Evolutionary conservation across 2,113 vertebrate genomes (phyloP).

Genomic region (Stegastes partitus): DNA sequence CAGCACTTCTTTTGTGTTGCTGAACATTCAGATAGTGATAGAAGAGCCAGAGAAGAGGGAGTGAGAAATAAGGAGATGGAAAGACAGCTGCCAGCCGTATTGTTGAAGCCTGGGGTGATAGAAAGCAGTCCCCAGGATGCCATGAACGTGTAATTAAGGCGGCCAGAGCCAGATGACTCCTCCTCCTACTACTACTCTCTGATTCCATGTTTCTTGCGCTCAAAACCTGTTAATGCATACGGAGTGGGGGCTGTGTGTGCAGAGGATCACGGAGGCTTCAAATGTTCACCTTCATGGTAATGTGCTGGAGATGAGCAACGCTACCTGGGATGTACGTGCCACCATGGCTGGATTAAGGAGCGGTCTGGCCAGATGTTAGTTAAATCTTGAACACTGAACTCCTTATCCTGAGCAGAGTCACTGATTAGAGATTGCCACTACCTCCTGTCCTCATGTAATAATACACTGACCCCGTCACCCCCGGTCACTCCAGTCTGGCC

Average conservation of each 20-base stretch:
- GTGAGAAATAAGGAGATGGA: constrained; percentile 26
- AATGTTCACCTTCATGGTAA: constrained; percentile 16
- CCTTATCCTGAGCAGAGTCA: constrained; percentile 46
- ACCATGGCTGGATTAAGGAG: constrained; percentile 14
- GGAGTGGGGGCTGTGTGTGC: constrained; percentile 6
- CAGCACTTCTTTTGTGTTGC: constrained; percentile 24
- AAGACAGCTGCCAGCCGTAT: constrained; percentile 49
- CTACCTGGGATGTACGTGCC: constrained; percentile 19
- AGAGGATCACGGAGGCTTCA: background rate
- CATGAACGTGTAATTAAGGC: constrained; percentile 59
- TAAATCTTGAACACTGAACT: constrained; percentile 46
- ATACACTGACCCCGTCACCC: constrained; percentile 30
- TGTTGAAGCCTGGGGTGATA: constrained; percentile 33
- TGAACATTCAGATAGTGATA: constrained; percentile 22
- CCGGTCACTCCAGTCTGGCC: constrained; percentile 29
- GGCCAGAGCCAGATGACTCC: constrained; percentile 38
- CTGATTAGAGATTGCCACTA: constrained; percentile 56
- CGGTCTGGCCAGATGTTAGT: constrained; percentile 59
- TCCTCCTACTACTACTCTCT: constrained; percentile 2
- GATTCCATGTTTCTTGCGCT: constrained; percentile 6
- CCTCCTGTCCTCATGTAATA: constrained; percentile 53
- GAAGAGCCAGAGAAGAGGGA: constrained; percentile 4
- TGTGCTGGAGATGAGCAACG: background rate
- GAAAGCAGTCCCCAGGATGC: constrained; percentile 30
- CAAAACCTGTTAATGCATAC: constrained; percentile 30